Percentiles rank a stretch among this genome's conserved stretches.
These are phyloP conservation scores for Tetraodon nigroviridis DNA, from an alignment of 2,113 vertebrate species.

Conservation along the genomic window DNA sequence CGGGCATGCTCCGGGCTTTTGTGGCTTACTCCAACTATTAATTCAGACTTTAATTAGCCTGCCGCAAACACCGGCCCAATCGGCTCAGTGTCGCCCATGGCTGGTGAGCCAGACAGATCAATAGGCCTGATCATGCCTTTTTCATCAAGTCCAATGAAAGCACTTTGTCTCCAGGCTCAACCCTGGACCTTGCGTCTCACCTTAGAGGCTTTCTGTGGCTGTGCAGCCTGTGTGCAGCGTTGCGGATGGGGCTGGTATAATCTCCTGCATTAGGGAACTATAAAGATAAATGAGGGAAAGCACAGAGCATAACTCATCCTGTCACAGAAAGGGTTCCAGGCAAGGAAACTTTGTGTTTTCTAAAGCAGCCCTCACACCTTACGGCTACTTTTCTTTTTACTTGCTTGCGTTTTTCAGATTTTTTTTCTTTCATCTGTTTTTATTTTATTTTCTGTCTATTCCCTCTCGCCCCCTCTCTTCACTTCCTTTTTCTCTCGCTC, in stretches of 20 bases:
- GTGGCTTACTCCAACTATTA: slow-evolving; percentile 69
- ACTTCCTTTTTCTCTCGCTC: slow-evolving; percentile 1
- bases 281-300: slow-evolving; percentile 75
- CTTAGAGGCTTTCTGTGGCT: slow-evolving; percentile 55
- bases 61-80: slow-evolving; percentile 65
- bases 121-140: slow-evolving; percentile 75
- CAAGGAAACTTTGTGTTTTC: slow-evolving; percentile 70
- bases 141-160: slow-evolving; percentile 75
- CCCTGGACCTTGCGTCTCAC: slow-evolving; percentile 56
- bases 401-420: slow-evolving; percentile 6
- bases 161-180: slow-evolving; percentile 70
- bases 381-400: slow-evolving; percentile 44
- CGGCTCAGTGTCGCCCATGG: slow-evolving; percentile 66
- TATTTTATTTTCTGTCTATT: slow-evolving; percentile 47
- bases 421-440: slow-evolving; percentile 23
- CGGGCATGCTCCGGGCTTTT: slow-evolving; percentile 42
- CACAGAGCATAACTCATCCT: slow-evolving; percentile 74
- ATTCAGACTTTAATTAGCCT: slow-evolving; percentile 74
- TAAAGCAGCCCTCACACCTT: slow-evolving; percentile 47
- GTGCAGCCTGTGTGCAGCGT: slow-evolving; percentile 51
- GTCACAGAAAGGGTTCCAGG: slow-evolving; percentile 66
- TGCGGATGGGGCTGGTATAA: slow-evolving; percentile 69
- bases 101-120: slow-evolving; percentile 66
- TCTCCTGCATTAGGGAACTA: slow-evolving; percentile 73
- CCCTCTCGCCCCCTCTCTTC: slow-evolving; percentile 4